phyloP scores from a whole-genome alignment of 2,797 vertebrate genomes.

The Harpagifer antarcticus region DNA sequence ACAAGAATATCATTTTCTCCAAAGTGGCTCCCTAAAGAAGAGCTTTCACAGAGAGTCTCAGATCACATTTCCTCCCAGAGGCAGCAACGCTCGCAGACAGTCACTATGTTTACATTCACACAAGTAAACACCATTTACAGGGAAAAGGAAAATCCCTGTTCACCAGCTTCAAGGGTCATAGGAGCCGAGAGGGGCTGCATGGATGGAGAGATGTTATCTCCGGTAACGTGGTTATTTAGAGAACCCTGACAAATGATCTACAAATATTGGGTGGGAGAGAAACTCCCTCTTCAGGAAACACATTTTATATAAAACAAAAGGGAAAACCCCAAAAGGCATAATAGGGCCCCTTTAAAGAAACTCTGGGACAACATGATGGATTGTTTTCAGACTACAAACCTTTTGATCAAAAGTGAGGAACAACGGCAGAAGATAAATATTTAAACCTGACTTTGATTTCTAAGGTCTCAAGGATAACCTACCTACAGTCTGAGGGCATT shows the following conservation, averaged over 20 bases:
- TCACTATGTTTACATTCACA: background rate
- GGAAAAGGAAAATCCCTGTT: no score
- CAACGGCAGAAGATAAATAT: background rate
- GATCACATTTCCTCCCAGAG: background rate
- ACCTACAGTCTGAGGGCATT: no score
- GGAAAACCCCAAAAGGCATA: no score
- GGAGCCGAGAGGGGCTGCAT: no score
- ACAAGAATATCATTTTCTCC: background rate
- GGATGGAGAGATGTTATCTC: no score
- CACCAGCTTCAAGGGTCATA: no score
- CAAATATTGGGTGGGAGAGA: no score
- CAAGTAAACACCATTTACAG: no score
- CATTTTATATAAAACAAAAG: no score
- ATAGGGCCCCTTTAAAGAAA: background rate
- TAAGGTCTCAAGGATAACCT: background rate
- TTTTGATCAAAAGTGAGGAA: background rate
- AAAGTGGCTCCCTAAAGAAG: background rate
- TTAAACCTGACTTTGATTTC: background rate
- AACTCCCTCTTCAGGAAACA: no score
- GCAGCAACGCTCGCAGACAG: background rate
- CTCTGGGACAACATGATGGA: background rate
- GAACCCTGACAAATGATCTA: no score
- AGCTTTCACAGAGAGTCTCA: slow-evolving; percentile 4
- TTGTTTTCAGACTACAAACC: background rate
- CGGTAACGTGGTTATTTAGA: no score